Conservation (phyloP, 1,140 invertebrate species). For the Tetragonula clypearis region DNA sequence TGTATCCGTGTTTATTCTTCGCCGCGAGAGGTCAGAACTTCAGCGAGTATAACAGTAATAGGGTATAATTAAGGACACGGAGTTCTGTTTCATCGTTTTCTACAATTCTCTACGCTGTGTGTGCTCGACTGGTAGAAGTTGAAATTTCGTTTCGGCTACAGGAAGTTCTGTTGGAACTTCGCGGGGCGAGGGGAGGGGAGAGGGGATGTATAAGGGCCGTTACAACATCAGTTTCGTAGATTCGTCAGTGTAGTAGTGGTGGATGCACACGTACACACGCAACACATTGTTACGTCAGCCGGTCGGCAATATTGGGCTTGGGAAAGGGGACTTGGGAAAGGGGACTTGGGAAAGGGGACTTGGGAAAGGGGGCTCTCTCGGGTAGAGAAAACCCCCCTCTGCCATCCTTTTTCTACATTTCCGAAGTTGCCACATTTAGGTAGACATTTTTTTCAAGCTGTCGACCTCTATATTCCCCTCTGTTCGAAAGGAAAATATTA, state of each 20-base stretch:
- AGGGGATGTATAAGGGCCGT: slow-evolving; percentile 24
- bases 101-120: neutral
- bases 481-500: neutral
- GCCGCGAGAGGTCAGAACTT: neutral
- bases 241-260: too few relatives aligned
- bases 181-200: neutral
- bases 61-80: neutral
- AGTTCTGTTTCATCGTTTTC: too few relatives aligned
- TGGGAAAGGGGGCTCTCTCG: neutral
- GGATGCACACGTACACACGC: neutral
- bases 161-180: slow-evolving; percentile 5
- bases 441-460: neutral
- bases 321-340: too few relatives aligned
- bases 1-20: too few relatives aligned
- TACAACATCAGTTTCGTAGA: slow-evolving; percentile 30
- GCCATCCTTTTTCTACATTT: slow-evolving; percentile 37
- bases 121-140: neutral
- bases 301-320: slow-evolving; percentile 41
- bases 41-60: neutral
- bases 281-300: slow-evolving; percentile 36
- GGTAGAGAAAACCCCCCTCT: slow-evolving; percentile 1
- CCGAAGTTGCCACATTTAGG: slow-evolving; percentile 20
- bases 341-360: too few relatives aligned
- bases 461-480: neutral
- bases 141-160: slow-evolving; percentile 10